Base-by-base conservation (phyloP, 2,888 invertebrate genomes). In the Slavum lentiscoides region DNA sequence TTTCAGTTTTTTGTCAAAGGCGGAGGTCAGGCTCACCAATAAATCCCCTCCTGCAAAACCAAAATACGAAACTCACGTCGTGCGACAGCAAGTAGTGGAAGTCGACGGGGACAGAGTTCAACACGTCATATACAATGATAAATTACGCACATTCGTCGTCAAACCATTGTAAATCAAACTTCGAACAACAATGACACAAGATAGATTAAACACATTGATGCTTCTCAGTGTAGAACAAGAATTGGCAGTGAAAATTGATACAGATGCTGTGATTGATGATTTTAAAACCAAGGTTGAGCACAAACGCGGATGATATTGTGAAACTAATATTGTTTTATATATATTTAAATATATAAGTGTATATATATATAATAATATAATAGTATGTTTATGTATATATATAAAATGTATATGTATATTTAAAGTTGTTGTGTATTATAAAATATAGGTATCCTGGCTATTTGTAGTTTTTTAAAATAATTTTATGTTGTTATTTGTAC, bases 1-100 rank as follows among this genome's bases (percentile, higher is more conserved):
- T 85, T 91, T 91, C 87, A 94, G 89, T 87, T 94, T 94, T 86
- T 93, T 92, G 87, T 95, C 94, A 87, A 94, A 91, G 82, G 94
- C 92, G 86, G 92, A 93, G 84, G 94, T 95, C 86, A 95, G 91
- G 85, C 92, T 92, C 86, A 93, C 92, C 87, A 95, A 88, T 85
- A 95, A 91, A 88, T 94, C 94, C 86, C 93, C 91, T 87, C 94
- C 95, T 94, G 88, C 81, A 89, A 89, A 59, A 68, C 4, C 66
- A 75, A 67, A 7, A 67, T 13, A 75, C 86, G 87, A 87, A 84
- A 86, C 85, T 84, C 80, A 83, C 21, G 30, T 59, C 13, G 13
- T 13, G 11, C 49, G 13, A 49, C 3, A 15, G 49, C 3, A 11
- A 43, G 43, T 6, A 43, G 43, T 43, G 6, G 6, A 49, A 13